Conservation (phyloP, 2,888 invertebrate species). For the Lucinisca nassula region DNA sequence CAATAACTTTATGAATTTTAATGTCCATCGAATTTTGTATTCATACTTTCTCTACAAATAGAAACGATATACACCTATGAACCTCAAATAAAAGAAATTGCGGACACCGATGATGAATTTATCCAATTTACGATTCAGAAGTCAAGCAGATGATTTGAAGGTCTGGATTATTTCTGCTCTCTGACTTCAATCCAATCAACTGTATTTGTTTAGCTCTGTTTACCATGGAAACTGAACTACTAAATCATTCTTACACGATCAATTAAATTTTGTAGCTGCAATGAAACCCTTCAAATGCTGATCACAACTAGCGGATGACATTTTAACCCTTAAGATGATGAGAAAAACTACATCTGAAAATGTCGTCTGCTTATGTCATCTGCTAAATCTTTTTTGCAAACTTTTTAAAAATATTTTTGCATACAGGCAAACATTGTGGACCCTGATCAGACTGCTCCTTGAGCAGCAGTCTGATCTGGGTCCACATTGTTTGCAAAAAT, state of each 20-base stretch:
- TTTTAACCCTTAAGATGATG: too few species aligned
- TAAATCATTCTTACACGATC: neutral
- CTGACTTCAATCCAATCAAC: neutral
- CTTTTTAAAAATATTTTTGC: too few species aligned
- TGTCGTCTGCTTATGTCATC: too few species aligned
- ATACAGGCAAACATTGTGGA: too few species aligned
- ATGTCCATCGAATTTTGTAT: conserved; percentile 9
- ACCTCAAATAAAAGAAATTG: neutral
- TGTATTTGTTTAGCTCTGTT: neutral
- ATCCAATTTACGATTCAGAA: neutral
- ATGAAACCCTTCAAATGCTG: too few species aligned
- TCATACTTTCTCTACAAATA: neutral
- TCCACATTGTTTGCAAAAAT: too few species aligned
- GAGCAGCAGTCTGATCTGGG: too few species aligned
- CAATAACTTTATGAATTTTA: conserved; percentile 33
- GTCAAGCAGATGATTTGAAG: neutral
- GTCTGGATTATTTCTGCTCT: neutral
- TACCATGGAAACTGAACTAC: neutral
- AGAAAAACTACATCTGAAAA: too few species aligned
- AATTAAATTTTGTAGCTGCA: neutral
- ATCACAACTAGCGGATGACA: too few species aligned
- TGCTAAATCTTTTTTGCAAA: too few species aligned
- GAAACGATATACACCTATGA: neutral
- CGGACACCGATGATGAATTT: conserved; percentile 5
- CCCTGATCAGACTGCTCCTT: too few species aligned